Percentiles rank a stretch among this genome's conserved stretches.
phyloP scores from a whole-genome alignment of 2,113 vertebrate genomes.

The Apeltes quadracus region DNA sequence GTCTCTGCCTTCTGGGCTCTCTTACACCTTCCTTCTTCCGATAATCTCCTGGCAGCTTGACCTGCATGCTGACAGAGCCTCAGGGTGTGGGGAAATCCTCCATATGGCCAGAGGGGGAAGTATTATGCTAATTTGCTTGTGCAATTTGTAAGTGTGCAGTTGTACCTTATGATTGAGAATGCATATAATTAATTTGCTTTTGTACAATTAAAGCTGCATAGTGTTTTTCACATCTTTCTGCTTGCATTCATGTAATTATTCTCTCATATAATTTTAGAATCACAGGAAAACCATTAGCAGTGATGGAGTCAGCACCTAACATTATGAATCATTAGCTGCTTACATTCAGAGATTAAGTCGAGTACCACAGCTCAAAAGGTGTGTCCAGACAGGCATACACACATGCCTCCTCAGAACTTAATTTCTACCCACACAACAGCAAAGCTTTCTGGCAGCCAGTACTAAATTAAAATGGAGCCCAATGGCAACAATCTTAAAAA shows the following conservation, averaged over 20 bases:
- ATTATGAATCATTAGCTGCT: conserved; percentile 26
- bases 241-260: conserved; percentile 10
- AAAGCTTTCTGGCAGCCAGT: conserved; percentile 57
- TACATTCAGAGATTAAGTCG: too few relatives aligned
- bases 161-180: not conserved
- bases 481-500: conserved; percentile 53
- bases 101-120: not conserved
- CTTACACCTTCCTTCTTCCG: not conserved
- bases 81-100: conserved; percentile 19
- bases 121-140: conserved; percentile 9
- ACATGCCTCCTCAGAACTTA: conserved; percentile 28
- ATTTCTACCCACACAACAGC: conserved; percentile 45
- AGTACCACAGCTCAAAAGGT: conserved; percentile 29
- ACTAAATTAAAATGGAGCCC: conserved; percentile 51
- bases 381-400: conserved; percentile 22
- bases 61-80: conserved; percentile 19
- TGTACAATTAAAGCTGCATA: not conserved
- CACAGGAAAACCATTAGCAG: conserved; percentile 32
- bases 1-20: not conserved
- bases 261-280: conserved; percentile 16
- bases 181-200: not conserved
- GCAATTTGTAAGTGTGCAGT: not conserved
- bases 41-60: conserved; percentile 9
- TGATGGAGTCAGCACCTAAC: conserved; percentile 30
- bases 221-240: not conserved